These are phyloP conservation scores for Apteryx owenii DNA, from an alignment of 2,113 vertebrate species.

Conservation along the genomic window DNA sequence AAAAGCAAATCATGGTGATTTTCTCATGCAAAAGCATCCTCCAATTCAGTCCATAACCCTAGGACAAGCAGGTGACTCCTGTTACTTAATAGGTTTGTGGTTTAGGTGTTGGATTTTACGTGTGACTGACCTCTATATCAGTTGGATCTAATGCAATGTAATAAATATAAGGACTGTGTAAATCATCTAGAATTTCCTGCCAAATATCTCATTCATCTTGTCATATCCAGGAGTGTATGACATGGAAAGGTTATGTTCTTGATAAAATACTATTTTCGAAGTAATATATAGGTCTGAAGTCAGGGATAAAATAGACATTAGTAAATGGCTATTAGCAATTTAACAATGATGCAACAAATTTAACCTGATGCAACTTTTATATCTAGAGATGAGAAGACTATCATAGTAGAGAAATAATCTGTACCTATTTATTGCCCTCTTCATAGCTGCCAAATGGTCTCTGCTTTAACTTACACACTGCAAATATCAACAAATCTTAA, in stretches of 20 bases:
- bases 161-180: neutral
- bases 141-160: neutral
- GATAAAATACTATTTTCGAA: neutral
- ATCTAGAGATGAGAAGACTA: neutral
- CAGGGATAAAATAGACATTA: neutral
- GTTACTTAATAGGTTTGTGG: neutral
- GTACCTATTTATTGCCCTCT: neutral
- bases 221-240: neutral
- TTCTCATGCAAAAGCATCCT: neutral
- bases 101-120: neutral
- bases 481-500: neutral
- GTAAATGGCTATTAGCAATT: neutral
- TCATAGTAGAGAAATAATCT: neutral
- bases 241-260: neutral
- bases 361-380: neutral
- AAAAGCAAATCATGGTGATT: neutral
- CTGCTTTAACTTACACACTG: neutral
- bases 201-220: neutral
- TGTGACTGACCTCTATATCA: rapidly evolving
- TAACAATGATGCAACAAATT: neutral
- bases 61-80: neutral
- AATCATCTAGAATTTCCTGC: neutral
- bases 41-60: neutral
- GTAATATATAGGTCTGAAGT: neutral
- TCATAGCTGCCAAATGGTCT: neutral